A percentile compares a stretch with the other conserved stretches of the same genome.
These are phyloP conservation scores for Parasteatoda lunata DNA, from an alignment of 2,888 invertebrate genomes.

Conservation along the genomic window DNA sequence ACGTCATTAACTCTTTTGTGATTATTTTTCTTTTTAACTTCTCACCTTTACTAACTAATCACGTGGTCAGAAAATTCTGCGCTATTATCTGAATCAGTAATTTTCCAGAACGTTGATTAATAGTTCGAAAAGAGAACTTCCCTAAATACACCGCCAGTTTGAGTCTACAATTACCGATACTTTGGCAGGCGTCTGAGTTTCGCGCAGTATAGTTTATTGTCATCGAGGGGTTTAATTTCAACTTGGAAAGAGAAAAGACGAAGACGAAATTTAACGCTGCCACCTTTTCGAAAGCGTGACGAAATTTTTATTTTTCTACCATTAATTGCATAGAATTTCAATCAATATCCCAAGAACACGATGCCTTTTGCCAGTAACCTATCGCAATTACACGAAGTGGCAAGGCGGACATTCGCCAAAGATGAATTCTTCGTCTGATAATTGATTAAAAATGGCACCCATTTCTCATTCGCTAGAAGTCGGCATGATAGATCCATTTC, in stretches of 20 bases:
- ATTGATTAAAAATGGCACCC: constrained; percentile 56
- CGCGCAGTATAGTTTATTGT: not conserved
- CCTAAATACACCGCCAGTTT: not conserved
- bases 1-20: not conserved
- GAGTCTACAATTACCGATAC: constrained; percentile 1
- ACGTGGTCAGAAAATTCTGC: not conserved
- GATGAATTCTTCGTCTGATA: constrained; percentile 47
- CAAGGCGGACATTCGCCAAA: constrained; percentile 20
- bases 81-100: not conserved
- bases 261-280: constrained; percentile 18
- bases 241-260: not conserved
- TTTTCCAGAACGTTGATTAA: not conserved
- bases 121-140: not conserved
- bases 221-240: not conserved
- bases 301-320: constrained; percentile 37
- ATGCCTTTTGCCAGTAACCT: constrained; percentile 8
- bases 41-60: not conserved
- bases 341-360: constrained; percentile 36
- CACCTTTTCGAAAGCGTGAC: constrained; percentile 15
- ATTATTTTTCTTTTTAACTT: not conserved
- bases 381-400: constrained; percentile 53
- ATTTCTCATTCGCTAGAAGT: constrained; percentile 23
- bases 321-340: constrained; percentile 49
- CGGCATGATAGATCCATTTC: constrained; percentile 29
- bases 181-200: not conserved